These are phyloP conservation scores for Hypsibius dujardini DNA, from an alignment of 1,140 invertebrate genomes.

Conservation along the genomic window DNA sequence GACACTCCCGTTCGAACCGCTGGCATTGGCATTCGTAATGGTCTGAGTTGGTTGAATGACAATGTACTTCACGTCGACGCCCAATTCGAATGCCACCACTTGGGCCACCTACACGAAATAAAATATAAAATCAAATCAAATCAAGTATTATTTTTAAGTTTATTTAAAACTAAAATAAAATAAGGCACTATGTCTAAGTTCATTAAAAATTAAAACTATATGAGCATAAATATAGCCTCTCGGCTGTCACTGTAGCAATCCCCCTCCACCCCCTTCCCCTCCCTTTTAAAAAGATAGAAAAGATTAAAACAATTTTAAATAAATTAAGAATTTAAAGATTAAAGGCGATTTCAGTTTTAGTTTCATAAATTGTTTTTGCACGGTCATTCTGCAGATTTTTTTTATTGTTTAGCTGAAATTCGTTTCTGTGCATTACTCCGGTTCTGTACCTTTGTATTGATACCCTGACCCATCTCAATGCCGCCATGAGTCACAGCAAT, in stretches of 20 bases:
- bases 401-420: conserved; percentile 1
- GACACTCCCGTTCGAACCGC: not conserved
- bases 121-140: not conserved
- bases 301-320: no score
- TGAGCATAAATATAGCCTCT: no score
- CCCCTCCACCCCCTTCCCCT: no score
- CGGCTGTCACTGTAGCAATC: no score
- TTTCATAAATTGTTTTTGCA: not conserved
- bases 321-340: no score
- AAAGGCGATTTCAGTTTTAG: no score
- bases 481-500: conserved; percentile 46
- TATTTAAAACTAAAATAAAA: no score
- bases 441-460: conserved; percentile 41
- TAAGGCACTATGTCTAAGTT: no score
- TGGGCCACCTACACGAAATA: conserved; percentile 30
- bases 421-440: conserved; percentile 11
- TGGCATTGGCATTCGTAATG: conserved; percentile 9
- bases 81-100: conserved; percentile 31
- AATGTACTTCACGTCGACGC: conserved; percentile 23
- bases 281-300: no score
- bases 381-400: conserved; percentile 17
- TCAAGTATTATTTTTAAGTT: no score
- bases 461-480: conserved; percentile 50
- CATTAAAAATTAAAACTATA: no score
- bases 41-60: not conserved